A percentile compares a stretch with the other conserved stretches of the same genome.
These are phyloP conservation scores for Yponomeuta sedellus DNA, from an alignment of 2,888 invertebrate genomes.

Conservation along the genomic window DNA sequence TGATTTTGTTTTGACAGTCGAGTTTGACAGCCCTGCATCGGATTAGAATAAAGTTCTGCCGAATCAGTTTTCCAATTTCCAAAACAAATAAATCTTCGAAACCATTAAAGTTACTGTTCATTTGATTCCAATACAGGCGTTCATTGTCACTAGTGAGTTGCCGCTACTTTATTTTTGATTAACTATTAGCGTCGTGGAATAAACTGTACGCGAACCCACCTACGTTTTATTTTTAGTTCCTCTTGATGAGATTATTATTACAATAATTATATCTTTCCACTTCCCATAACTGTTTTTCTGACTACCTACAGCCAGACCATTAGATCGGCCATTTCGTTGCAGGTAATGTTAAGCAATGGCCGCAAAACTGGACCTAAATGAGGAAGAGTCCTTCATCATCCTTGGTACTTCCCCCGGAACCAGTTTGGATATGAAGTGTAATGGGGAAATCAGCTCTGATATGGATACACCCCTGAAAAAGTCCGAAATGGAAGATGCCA, in stretches of 20 bases:
- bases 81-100: too few relatives aligned
- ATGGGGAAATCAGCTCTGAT: conserved; percentile 32
- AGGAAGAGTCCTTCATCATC: conserved; percentile 69
- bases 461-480: conserved; percentile 35
- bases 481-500: conserved; percentile 54
- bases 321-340: background rate
- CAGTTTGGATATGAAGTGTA: conserved; percentile 52
- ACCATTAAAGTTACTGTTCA: too few relatives aligned
- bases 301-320: background rate
- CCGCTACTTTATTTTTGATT: too few relatives aligned
- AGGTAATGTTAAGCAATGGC: conserved; percentile 20
- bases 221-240: background rate
- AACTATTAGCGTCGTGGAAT: background rate
- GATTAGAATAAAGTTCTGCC: too few relatives aligned
- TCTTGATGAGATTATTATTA: background rate
- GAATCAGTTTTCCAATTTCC: too few relatives aligned
- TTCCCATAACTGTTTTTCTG: background rate
- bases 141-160: too few relatives aligned
- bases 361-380: conserved; percentile 39
- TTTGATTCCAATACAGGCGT: too few relatives aligned
- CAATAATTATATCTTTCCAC: background rate
- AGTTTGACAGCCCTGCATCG: too few relatives aligned
- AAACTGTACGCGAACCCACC: background rate
- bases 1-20: too few relatives aligned
- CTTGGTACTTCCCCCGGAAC: conserved; percentile 60